phyloP scores from a whole-genome alignment of 2,113 vertebrate species.

The Varanus salvator region DNA sequence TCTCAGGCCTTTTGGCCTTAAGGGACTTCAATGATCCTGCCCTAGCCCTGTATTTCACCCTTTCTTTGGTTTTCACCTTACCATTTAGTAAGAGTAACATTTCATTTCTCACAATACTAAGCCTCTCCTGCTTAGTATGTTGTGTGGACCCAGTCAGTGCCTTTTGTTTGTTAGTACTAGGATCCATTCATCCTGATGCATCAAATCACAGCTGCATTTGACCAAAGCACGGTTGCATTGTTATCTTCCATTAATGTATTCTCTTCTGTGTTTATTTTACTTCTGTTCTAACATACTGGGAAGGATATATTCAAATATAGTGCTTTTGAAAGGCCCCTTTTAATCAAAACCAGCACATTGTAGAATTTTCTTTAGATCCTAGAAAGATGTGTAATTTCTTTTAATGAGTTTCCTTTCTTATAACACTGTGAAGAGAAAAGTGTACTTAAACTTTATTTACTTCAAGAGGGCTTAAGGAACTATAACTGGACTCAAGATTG shows the following conservation, averaged over 20 bases:
- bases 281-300: not conserved
- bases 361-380: not conserved
- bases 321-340: not conserved
- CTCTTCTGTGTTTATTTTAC: not conserved
- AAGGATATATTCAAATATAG: not conserved
- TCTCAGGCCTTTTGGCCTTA: no score
- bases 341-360: conserved; percentile 1
- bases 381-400: not conserved
- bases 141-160: no score
- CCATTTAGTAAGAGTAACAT: no score
- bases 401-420: not conserved
- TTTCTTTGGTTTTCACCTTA: no score
- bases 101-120: no score
- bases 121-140: no score
- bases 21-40: no score
- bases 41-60: no score
- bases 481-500: not conserved
- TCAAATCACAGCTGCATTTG: not conserved
- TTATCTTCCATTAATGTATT: not conserved
- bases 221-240: no score
- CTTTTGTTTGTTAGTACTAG: no score
- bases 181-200: no score
- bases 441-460: not conserved
- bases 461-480: not conserved
- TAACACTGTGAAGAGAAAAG: not conserved